Conservation (phyloP, 2,113 vertebrate genomes). For the Tragelaphus scriptus region DNA sequence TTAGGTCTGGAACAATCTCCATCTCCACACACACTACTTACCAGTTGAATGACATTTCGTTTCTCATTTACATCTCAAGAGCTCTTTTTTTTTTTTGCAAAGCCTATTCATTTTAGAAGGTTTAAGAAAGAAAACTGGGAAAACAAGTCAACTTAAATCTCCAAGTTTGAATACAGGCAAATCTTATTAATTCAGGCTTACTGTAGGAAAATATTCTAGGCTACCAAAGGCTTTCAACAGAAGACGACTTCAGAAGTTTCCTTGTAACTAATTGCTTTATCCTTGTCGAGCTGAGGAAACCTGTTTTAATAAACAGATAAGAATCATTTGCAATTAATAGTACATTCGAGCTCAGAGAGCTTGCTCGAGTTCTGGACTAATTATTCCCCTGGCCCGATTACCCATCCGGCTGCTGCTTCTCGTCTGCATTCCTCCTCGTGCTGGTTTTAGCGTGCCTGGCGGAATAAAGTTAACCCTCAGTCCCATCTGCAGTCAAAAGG, state of each 20-base stretch:
- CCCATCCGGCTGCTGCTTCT: too few relatives aligned
- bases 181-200: constrained; percentile 40
- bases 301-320: background rate
- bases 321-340: background rate
- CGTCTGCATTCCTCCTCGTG: rapidly evolving
- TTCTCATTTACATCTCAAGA: background rate
- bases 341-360: rapidly evolving
- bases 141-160: background rate
- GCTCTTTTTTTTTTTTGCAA: background rate
- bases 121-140: background rate
- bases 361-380: rapidly evolving
- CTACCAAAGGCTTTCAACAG: background rate
- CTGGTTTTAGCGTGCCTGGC: rapidly evolving
- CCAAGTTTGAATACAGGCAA: background rate
- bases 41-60: background rate
- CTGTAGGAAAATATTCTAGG: background rate
- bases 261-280: background rate
- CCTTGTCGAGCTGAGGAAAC: background rate
- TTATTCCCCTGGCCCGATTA: background rate
- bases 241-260: background rate
- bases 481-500: background rate
- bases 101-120: background rate
- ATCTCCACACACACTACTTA: rapidly evolving
- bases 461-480: rapidly evolving
- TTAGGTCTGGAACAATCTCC: background rate